Conservation (phyloP, 2,113 vertebrate genomes). For the Notiomystis cincta region DNA sequence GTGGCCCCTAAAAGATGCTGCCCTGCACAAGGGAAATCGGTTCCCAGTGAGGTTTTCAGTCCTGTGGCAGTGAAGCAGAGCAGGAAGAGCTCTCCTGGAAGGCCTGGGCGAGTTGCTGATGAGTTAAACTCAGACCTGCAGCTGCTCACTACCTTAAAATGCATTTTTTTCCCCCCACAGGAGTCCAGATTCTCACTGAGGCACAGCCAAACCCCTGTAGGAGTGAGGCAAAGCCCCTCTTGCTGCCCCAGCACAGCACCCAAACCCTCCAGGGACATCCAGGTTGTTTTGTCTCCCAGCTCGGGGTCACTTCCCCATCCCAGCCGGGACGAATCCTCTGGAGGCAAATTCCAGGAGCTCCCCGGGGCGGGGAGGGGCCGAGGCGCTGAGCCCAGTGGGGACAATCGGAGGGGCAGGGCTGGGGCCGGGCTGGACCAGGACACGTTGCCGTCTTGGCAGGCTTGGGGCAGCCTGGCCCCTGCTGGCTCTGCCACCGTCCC, state of each 20-base stretch:
- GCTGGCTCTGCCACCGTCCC: neutral
- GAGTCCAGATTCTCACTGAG: neutral
- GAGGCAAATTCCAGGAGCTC: too few relatives aligned
- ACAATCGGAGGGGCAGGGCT: too few relatives aligned
- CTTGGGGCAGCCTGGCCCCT: too few relatives aligned
- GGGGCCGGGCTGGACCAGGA: too few relatives aligned
- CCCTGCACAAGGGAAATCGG: fast-evolving
- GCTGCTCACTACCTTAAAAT: neutral
- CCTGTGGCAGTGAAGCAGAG: neutral
- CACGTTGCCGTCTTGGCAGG: too few relatives aligned
- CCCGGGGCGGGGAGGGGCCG: too few relatives aligned
- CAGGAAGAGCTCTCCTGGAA: neutral
- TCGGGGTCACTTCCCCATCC: too few relatives aligned
- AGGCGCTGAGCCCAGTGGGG: too few relatives aligned
- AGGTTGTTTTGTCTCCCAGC: fast-evolving
- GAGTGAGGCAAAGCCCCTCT: neutral
- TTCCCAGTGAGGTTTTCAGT: neutral
- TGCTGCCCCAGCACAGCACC: neutral
- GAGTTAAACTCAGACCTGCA: neutral
- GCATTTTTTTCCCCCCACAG: neutral
- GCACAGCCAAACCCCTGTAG: neutral
- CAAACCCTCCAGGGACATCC: neutral
- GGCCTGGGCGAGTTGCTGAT: neutral
- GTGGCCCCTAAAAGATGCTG: neutral
- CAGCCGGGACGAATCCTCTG: too few relatives aligned